Base-by-base conservation (phyloP, 2,113 vertebrate genomes). In the Pangasianodon hypophthalmus region DNA sequence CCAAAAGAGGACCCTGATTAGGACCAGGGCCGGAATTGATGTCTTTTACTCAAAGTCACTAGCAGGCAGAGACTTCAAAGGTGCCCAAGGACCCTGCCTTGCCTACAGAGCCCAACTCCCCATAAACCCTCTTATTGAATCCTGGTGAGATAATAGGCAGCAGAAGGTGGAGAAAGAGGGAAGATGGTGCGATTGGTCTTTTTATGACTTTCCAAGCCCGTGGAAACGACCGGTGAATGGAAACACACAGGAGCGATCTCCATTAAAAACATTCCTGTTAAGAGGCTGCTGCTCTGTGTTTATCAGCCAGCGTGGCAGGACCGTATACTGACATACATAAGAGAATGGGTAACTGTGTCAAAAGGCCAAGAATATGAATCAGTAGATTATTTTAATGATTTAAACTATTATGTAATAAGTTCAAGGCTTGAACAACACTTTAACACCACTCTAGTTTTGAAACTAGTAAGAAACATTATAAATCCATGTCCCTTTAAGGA, bases 91-190 rank as follows among this genome's bases (percentile, higher is more conserved):
- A 92, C 93, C 87, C 90, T 91, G 88, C 75, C 19, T 71, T 69
- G 77, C 67, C 90, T 87, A 85, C 83, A 85, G 90, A 88, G 83
- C 73, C 56, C 60, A 18, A 85, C 32, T 75, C 80, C 86, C 88
- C 67, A 91, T 93, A 91, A 93, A 92, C 84, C 84, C 80, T 7
- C 71, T 88, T 73, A 88, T 83, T 93, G 84, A 92, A 85, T 77
- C 92, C 82, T 90, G 91, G 89, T 91, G 91, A 8, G 90, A 91
- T 93, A 93, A 93, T 92, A 90, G 90, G 91, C 88, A 92, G 87
- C 91, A 93, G 91, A 89, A 88, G 89, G 90, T 89, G 90, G 91
- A 81, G 89, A 92, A 87, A 85, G 73, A 79, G 77, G 54, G 87
- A 90, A 87, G 81, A 88, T 88, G 82, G 90, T 86, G 87, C 52